Evolutionary conservation across 2,888 invertebrate genomes (phyloP), one percentile per base, ranked within the genome.

Genomic region (Camponotus fellah): DNA sequence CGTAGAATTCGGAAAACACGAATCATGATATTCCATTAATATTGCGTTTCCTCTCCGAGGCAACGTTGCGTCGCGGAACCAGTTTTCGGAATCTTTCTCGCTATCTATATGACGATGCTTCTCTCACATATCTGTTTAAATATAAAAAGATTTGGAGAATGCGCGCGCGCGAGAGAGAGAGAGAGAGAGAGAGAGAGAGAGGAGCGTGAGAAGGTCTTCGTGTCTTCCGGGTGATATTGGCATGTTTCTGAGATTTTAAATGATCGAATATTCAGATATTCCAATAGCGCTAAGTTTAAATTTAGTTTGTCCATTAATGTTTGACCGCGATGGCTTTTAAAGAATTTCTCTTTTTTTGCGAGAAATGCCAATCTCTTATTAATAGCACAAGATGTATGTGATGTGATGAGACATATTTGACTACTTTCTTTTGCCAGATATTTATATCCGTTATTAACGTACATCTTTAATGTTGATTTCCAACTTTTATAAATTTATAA

Each of bases 1-100:
- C 40, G 76, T 60, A 46, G 71, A 79, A 79, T 79, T 71, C n/a
- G 77, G 56, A 32, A 77, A 77, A 68, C 46, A 79, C 71, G 60
- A 71, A 79, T 77, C 77, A 76, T 68, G 40, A 40, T 40, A 40
- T 69, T 17, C 46, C 43, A 43, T 66, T 32, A 34, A 53, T 76
- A 53, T 66, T 37, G 53, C 34, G 60, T 66, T 80, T 62, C 8
- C 53, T 43, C 8, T 43, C 17, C 0, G n/a, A 58, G 34, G 71
- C 34, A 40, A 77, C 37, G 43, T 46, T 17, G 56, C n/a, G 40
- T 58, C 56, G 43, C 43, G 37, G 53, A 26, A 43, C 60, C 60
- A 34, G 71, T 71, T 40, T 56, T 37, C 21, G 34, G 58, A 46
- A 34, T 58, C 26, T 68, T 69, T 43, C 46, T 40, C 40, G 26